Conservation (phyloP, 2,888 invertebrate genomes). For the Oligia fasciuncula region DNA sequence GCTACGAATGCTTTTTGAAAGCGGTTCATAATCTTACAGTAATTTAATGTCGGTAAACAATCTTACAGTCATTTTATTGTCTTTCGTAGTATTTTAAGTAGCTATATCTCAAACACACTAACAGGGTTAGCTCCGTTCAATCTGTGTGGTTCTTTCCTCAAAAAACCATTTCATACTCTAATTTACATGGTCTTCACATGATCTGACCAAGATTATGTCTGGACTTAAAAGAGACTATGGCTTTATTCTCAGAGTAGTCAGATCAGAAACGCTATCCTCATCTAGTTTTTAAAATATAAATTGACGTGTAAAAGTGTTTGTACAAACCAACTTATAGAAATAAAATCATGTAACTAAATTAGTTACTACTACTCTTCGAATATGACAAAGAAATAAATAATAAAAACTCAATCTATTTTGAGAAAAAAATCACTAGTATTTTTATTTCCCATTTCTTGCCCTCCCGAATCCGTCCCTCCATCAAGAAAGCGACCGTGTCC, state of each 20-base stretch:
- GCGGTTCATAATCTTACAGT: no score
- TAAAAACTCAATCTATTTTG: neutral
- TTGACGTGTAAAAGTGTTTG: no score
- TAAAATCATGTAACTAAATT: no score
- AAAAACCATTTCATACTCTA: neutral
- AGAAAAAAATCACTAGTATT: neutral
- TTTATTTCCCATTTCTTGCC: neutral
- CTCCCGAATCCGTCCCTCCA: constrained; percentile 73
- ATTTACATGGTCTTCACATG: no score
- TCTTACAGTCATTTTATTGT: neutral
- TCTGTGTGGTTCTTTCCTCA: no score
- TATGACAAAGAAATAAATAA: neutral
- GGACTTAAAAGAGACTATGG: no score
- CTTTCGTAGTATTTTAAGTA: neutral
- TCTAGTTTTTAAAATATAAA: neutral
- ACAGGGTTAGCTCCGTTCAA: neutral
- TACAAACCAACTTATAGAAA: no score
- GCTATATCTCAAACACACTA: neutral
- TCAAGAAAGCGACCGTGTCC: constrained; percentile 80
- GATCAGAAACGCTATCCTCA: neutral
- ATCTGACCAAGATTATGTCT: no score
- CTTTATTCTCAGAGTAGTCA: neutral
- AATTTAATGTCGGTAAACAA: neutral
- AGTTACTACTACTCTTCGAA: no score
- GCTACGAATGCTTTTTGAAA: constrained; percentile 15